These are phyloP conservation scores for Neoarius graeffei DNA, from an alignment of 2,113 vertebrate genomes.

Conservation along the genomic window DNA sequence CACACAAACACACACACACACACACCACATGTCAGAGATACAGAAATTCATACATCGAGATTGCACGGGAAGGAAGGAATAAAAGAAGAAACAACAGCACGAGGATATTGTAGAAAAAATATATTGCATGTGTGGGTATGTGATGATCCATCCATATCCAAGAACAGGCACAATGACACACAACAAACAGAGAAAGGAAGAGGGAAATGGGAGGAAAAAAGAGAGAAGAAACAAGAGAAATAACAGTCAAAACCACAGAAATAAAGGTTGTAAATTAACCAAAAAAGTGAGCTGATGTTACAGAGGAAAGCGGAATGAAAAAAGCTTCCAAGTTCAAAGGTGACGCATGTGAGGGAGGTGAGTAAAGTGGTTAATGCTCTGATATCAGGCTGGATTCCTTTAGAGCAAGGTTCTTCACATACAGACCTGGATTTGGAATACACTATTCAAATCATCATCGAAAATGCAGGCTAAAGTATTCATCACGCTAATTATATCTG, in stretches of 20 bases:
- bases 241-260: slow-evolving; percentile 83
- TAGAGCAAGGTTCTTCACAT: slow-evolving; percentile 11
- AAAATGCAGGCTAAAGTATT: neutral
- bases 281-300: slow-evolving; percentile 68
- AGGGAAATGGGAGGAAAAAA: slow-evolving; percentile 65
- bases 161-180: slow-evolving; percentile 76
- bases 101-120: slow-evolving; percentile 45
- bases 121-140: slow-evolving; percentile 59
- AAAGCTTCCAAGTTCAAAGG: slow-evolving; percentile 35
- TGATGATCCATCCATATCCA: slow-evolving; percentile 83
- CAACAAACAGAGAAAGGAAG: slow-evolving; percentile 54
- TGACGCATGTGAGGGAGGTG: neutral
- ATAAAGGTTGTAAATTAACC: slow-evolving; percentile 75
- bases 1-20: slow-evolving; percentile 21
- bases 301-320: slow-evolving; percentile 48
- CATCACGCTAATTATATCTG: neutral
- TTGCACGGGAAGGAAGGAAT: slow-evolving; percentile 57
- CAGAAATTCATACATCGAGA: slow-evolving; percentile 55
- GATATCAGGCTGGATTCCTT: neutral
- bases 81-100: slow-evolving; percentile 60
- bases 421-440: neutral
- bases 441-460: neutral
- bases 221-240: slow-evolving; percentile 79
- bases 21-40: slow-evolving; percentile 60
- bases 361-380: neutral